phyloP scores from a whole-genome alignment of 2,113 vertebrate genomes.

The Siniperca knerii region DNA sequence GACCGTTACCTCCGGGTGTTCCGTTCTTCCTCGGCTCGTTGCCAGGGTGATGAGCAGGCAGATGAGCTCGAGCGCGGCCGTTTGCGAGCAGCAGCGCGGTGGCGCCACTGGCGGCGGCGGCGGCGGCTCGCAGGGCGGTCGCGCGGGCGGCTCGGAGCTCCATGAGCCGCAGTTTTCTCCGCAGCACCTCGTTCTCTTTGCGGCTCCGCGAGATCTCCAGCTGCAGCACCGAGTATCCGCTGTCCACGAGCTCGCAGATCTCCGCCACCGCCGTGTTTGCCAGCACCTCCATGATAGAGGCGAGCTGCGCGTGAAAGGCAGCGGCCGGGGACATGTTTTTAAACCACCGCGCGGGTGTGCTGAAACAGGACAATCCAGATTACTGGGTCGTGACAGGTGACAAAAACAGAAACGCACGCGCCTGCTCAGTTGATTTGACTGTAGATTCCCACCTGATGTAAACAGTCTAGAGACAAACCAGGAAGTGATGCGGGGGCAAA shows the following conservation, averaged over 20 bases:
- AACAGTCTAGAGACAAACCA: slow-evolving; percentile 26
- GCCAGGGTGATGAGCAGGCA: slow-evolving; percentile 9
- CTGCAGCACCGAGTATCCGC: slow-evolving; percentile 70
- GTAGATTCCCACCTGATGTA: background rate
- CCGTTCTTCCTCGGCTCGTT: slow-evolving; percentile 14
- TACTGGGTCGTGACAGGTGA: fast-evolving
- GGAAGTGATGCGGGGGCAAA: slow-evolving; percentile 43
- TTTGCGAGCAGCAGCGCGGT: background rate
- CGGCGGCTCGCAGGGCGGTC: slow-evolving; percentile 33
- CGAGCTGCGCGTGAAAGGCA: slow-evolving; percentile 73
- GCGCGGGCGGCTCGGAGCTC: slow-evolving; percentile 68
- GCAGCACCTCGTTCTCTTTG: slow-evolving; percentile 76
- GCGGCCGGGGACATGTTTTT: slow-evolving; percentile 71
- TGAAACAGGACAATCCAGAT: background rate
- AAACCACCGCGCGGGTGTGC: background rate
- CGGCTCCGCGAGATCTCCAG: slow-evolving; percentile 73
- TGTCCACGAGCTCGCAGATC: slow-evolving; percentile 78
- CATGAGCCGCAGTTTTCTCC: slow-evolving; percentile 71
- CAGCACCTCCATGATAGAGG: slow-evolving; percentile 79
- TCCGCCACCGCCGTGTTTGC: slow-evolving; percentile 79
- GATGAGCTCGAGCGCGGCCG: slow-evolving; percentile 28
- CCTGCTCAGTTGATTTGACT: background rate
- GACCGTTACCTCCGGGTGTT: slow-evolving; percentile 5
- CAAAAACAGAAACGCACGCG: background rate
- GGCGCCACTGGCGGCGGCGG: background rate